phyloP scores from a whole-genome alignment of 2,888 invertebrate genomes.

The Ecliptopera silaceata region DNA sequence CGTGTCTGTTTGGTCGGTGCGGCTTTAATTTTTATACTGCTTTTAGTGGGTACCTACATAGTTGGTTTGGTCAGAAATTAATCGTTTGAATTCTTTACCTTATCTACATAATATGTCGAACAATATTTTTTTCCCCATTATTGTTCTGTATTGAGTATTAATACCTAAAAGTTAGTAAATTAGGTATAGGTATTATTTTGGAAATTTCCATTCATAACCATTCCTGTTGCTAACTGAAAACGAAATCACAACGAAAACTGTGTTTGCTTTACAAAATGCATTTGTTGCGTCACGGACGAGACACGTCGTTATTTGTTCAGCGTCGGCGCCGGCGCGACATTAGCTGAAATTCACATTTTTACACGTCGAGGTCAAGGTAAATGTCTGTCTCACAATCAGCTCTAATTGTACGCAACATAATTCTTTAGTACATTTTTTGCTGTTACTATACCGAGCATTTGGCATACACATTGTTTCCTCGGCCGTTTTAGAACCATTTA shows the following conservation, averaged over 20 bases:
- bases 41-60: too few species aligned
- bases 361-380: constrained; percentile 68
- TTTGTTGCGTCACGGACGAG: constrained; percentile 60
- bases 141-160: too few species aligned
- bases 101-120: too few species aligned
- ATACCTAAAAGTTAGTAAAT: background rate
- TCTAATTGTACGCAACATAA: background rate
- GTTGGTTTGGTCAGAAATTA: too few species aligned
- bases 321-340: constrained; percentile 34
- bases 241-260: background rate
- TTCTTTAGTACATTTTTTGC: background rate
- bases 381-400: constrained; percentile 13
- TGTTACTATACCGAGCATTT: background rate
- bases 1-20: too few species aligned
- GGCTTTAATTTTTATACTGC: too few species aligned
- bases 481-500: too few species aligned
- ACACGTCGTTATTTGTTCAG: constrained; percentile 58
- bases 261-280: constrained; percentile 20
- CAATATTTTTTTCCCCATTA: too few species aligned
- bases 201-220: too few species aligned
- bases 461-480: background rate
- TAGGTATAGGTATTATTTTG: too few species aligned
- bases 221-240: background rate
- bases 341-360: constrained; percentile 58
- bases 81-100: too few species aligned